These are phyloP conservation scores for Knipowitschia caucasica DNA, from an alignment of 2,797 vertebrate genomes.

Conservation along the genomic window DNA sequence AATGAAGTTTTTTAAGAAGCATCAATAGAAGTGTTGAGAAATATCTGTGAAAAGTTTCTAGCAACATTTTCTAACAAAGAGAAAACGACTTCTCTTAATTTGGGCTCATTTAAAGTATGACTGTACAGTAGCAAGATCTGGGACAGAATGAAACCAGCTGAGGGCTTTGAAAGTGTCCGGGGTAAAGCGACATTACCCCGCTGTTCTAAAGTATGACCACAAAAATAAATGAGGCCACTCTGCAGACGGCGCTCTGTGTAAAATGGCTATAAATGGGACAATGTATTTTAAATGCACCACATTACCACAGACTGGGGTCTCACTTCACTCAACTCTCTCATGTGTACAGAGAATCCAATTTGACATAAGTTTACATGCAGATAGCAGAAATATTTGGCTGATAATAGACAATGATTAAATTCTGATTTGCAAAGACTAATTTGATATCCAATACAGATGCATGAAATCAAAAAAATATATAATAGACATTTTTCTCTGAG, in stretches of 20 bases:
- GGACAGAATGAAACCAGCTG: conserved; percentile 5
- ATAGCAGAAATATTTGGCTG: no score
- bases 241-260: conserved; percentile 13
- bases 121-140: neutral
- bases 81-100: neutral
- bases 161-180: neutral
- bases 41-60: neutral
- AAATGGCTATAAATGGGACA: conserved; percentile 2
- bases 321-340: neutral
- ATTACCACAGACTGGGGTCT: neutral
- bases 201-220: conserved; percentile 1
- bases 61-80: neutral
- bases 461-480: no score
- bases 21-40: no score
- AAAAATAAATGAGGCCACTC: conserved; percentile 10
- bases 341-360: neutral
- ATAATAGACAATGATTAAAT: no score
- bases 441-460: no score
- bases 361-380: no score
- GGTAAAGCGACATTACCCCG: conserved; percentile 2
- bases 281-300: conserved; percentile 4
- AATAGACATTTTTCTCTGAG: no score
- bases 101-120: neutral
- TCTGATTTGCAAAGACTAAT: no score
- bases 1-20: no score